Evolutionary conservation across 2,888 invertebrate genomes (phyloP).

Genomic region (Ennomos erosarius): DNA sequence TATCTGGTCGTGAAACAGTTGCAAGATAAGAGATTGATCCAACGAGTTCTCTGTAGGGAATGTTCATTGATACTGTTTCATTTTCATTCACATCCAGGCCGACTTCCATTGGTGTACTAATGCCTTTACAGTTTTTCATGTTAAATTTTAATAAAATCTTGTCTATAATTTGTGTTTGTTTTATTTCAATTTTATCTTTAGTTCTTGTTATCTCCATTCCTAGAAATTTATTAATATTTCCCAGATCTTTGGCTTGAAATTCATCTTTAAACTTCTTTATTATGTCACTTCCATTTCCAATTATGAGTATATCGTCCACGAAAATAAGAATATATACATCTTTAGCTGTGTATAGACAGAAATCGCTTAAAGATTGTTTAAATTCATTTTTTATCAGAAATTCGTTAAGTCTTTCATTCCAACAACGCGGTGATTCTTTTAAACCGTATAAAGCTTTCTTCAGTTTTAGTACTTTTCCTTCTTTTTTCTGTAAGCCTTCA

Average conservation of each 20-base stretch:
- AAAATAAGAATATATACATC: conserved; percentile 22
- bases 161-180: conserved; percentile 11
- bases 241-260: conserved; percentile 27
- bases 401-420: conserved; percentile 33
- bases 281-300: conserved; percentile 11
- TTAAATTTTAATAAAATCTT: conserved; percentile 21
- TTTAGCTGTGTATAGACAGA: conserved; percentile 5
- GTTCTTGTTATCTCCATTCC: conserved; percentile 23
- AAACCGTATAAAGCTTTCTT: conserved; percentile 32
- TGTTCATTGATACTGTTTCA: no score
- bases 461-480: conserved; percentile 6
- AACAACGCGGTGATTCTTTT: conserved; percentile 34
- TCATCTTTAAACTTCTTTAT: conserved; percentile 17
- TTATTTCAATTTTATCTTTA: conserved; percentile 6
- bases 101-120: no score
- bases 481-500: conserved; percentile 16
- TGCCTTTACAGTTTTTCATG: conserved; percentile 10
- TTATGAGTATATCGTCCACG: conserved; percentile 1
- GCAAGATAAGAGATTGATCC: no score
- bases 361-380: conserved; percentile 22
- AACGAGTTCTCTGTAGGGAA: no score
- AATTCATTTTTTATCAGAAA: conserved; percentile 20
- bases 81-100: no score
- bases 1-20: no score
- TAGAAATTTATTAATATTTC: conserved; percentile 17